Percentiles rank a stretch among this genome's conserved stretches.
These are phyloP conservation scores for Acromyrmex heyeri DNA, from an alignment of 1,140 invertebrate species.

Conservation along the genomic window DNA sequence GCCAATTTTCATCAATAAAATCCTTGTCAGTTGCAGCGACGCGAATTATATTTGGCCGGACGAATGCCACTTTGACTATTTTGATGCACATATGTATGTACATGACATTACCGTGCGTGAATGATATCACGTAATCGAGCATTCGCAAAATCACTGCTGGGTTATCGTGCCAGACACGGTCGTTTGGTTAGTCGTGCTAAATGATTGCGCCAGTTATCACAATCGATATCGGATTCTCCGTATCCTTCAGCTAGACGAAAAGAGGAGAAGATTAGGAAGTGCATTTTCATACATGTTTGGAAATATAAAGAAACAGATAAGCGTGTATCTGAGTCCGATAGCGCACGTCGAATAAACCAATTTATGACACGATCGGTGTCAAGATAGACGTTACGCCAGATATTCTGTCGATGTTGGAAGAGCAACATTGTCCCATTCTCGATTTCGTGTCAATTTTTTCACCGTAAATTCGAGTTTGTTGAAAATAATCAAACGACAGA, in stretches of 20 bases:
- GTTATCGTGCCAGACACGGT: conserved; percentile 46
- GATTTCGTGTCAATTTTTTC: background rate
- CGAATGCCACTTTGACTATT: conserved; percentile 33
- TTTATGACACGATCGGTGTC: conserved; percentile 52
- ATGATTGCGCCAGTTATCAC: conserved; percentile 11
- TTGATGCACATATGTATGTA: conserved; percentile 27
- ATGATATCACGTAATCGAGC: conserved; percentile 44
- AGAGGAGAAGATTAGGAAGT: background rate
- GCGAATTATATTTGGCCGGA: conserved; percentile 67
- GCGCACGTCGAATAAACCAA: conserved; percentile 45
- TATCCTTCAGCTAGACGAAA: background rate
- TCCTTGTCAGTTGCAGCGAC: conserved; percentile 25
- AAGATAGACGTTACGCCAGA: background rate
- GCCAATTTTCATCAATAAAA: conserved; percentile 63
- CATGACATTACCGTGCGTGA: conserved; percentile 51
- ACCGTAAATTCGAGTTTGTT: conserved; percentile 30
- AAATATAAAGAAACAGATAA: conserved; percentile 56
- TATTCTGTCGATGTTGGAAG: conserved; percentile 9
- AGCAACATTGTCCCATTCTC: background rate
- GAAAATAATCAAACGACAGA: background rate
- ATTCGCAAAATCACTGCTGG: conserved; percentile 33
- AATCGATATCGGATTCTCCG: conserved; percentile 19
- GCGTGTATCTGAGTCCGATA: conserved; percentile 48
- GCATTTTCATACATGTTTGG: background rate
- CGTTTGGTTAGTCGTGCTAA: conserved; percentile 1